Conservation (phyloP, 1,140 invertebrate species). For the Musca vetustissima region DNA sequence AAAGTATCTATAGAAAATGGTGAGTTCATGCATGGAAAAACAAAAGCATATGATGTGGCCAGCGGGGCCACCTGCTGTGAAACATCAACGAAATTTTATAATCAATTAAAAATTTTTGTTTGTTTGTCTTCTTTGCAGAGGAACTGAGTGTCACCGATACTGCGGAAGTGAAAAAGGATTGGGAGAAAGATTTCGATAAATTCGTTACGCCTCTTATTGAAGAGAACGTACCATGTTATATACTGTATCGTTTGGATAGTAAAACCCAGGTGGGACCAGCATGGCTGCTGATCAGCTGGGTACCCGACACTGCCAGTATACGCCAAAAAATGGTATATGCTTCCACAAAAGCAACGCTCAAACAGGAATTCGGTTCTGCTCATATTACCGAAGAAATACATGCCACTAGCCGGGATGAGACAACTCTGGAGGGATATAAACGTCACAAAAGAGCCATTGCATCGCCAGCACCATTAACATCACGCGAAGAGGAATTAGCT, state of each 20-base stretch:
- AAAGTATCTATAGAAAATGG: slow-evolving; percentile 87
- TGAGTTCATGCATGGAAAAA: slow-evolving; percentile 50
- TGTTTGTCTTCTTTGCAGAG: slow-evolving; percentile 68
- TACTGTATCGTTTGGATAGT: slow-evolving; percentile 86
- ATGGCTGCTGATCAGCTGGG: slow-evolving; percentile 95
- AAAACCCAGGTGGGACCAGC: slow-evolving; percentile 80
- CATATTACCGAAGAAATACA: slow-evolving; percentile 74
- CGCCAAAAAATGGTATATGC: slow-evolving; percentile 99
- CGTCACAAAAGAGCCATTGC: slow-evolving; percentile 74
- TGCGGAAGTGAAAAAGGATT: slow-evolving; percentile 70
- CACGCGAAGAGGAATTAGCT: slow-evolving; percentile 84
- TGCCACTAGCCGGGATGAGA: slow-evolving; percentile 68
- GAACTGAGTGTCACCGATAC: slow-evolving; percentile 71
- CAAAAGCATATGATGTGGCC: slow-evolving; percentile 29
- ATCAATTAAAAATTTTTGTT: slow-evolving; percentile 10
- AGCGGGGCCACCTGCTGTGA: slow-evolving; percentile 21
- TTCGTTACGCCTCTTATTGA: slow-evolving; percentile 76
- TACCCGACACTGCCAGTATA: slow-evolving; percentile 84
- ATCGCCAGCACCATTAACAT: slow-evolving; percentile 85
- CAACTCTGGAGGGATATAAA: slow-evolving; percentile 78
- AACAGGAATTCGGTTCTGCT: slow-evolving; percentile 87
- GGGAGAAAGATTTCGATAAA: slow-evolving; percentile 88
- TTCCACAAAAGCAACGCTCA: slow-evolving; percentile 96
- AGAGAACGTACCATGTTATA: slow-evolving; percentile 89
- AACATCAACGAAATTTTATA: slow-evolving; percentile 2